Conservation (phyloP, 1,140 invertebrate species). For the Dinoponera quadriceps region DNA sequence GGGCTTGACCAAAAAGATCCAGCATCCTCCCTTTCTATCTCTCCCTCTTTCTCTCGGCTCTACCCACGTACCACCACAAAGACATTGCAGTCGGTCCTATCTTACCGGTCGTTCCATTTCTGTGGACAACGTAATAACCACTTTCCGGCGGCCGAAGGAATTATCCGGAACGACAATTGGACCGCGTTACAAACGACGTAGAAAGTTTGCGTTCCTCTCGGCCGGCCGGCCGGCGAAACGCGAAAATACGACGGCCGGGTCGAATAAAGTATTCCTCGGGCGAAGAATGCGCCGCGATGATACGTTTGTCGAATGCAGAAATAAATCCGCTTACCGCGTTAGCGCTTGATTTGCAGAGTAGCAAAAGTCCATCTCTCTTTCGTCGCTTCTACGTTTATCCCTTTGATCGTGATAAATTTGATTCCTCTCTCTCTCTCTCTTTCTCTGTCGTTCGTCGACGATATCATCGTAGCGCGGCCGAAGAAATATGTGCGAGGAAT, state of each 20-base stretch:
- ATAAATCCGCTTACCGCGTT: slow-evolving; percentile 59
- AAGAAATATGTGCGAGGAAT: slow-evolving; percentile 53
- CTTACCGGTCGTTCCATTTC: slow-evolving; percentile 61
- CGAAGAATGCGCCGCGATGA: slow-evolving; percentile 56
- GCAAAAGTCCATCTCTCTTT: slow-evolving; percentile 52
- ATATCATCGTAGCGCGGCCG: slow-evolving; percentile 40
- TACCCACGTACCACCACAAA: slow-evolving; percentile 33
- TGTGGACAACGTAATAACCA: slow-evolving; percentile 71
- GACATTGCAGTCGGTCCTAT: slow-evolving; percentile 45
- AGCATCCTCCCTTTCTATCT: slow-evolving; percentile 48
- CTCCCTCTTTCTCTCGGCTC: slow-evolving; percentile 27
- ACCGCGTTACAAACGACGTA: slow-evolving; percentile 49
- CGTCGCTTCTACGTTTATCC: slow-evolving; percentile 37
- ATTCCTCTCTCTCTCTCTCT: slow-evolving; percentile 18
- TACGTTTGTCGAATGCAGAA: slow-evolving; percentile 61
- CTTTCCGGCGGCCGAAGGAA: slow-evolving; percentile 61
- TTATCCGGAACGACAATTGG: slow-evolving; percentile 58
- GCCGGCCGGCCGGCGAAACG: not conserved
- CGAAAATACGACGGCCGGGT: slow-evolving; percentile 36
- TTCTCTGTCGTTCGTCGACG: slow-evolving; percentile 17
- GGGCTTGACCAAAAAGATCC: slow-evolving; percentile 72
- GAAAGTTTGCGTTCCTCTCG: slow-evolving; percentile 36
- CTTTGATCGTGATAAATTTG: slow-evolving; percentile 57
- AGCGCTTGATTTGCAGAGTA: slow-evolving; percentile 57
- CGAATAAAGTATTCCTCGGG: slow-evolving; percentile 45